Evolutionary conservation across 2,113 vertebrate genomes (phyloP).

Genomic region (Piaya cayana): DNA sequence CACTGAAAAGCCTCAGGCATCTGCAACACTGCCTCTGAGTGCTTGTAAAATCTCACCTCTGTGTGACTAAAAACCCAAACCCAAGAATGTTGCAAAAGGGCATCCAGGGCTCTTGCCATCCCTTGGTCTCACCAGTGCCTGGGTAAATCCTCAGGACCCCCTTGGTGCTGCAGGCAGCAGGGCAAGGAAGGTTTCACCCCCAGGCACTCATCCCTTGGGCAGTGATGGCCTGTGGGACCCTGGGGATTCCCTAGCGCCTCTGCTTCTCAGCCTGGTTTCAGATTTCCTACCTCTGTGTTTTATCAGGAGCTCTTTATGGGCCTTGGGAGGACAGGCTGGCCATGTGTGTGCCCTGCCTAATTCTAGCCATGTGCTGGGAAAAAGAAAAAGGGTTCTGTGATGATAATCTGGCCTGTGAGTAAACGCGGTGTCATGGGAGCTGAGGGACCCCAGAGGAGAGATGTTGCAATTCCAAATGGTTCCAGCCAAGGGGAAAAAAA

Average conservation of each 20-base stretch:
- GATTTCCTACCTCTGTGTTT: slow-evolving; percentile 62
- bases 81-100: accelerated
- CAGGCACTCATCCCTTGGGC: not conserved
- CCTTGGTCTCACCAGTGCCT: not conserved
- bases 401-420: slow-evolving; percentile 69
- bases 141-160: not conserved
- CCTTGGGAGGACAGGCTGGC: slow-evolving; percentile 7
- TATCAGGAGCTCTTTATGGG: slow-evolving; percentile 61
- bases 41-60: not conserved
- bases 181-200: not conserved
- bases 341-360: slow-evolving; percentile 39
- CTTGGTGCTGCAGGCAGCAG: not conserved
- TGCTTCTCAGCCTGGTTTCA: slow-evolving; percentile 30
- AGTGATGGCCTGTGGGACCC: not conserved
- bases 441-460: slow-evolving; percentile 73
- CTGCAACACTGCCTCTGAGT: not conserved
- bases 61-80: not conserved
- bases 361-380: slow-evolving; percentile 65
- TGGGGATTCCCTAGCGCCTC: not conserved
- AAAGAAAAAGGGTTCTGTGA: slow-evolving; percentile 62
- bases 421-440: slow-evolving; percentile 81
- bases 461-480: slow-evolving; percentile 70
- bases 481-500: slow-evolving; percentile 29
- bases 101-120: not conserved
- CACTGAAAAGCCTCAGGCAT: not conserved